Evolutionary conservation across 53 echinoderm and acorn worm species (phyloP).

Genomic region (Holothuria leucospilota): DNA sequence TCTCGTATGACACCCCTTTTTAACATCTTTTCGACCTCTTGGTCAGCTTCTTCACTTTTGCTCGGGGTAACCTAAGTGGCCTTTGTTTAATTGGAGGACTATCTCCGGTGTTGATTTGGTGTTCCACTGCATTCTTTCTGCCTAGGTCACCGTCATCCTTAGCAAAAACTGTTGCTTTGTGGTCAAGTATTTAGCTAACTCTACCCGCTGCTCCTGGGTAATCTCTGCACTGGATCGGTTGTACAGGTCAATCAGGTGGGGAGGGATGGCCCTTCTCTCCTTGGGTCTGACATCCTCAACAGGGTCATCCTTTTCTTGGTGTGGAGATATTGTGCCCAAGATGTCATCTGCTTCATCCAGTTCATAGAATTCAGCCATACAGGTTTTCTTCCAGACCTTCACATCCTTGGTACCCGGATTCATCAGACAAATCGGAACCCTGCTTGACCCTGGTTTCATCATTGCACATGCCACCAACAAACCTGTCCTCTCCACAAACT

Average conservation of each 20-base stretch:
- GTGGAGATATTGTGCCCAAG: background rate
- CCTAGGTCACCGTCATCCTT: constrained; percentile 40
- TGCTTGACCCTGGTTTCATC: background rate
- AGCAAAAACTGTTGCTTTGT: constrained; percentile 32
- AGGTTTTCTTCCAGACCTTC: background rate
- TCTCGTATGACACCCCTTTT: too few species aligned
- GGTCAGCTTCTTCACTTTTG: too few species aligned
- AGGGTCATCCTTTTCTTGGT: background rate
- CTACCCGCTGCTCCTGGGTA: background rate
- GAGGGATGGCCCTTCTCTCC: background rate
- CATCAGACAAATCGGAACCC: background rate
- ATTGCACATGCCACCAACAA: too few species aligned
- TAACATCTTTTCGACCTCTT: too few species aligned
- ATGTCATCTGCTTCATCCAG: background rate
- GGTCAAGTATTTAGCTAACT: background rate
- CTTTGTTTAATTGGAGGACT: too few species aligned
- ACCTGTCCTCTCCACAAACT: background rate
- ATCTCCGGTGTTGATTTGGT: constrained; percentile 47
- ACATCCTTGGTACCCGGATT: background rate
- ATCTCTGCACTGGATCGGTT: constrained; percentile 22
- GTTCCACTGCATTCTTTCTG: background rate
- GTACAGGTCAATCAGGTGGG: constrained; percentile 24
- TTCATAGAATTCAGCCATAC: background rate
- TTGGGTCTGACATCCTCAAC: background rate
- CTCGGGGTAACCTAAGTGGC: too few species aligned